A percentile compares a stretch with the other conserved stretches of the same genome.
Evolutionary conservation across 2,888 invertebrate species (phyloP).

Genomic region (Aquatica leii): DNA sequence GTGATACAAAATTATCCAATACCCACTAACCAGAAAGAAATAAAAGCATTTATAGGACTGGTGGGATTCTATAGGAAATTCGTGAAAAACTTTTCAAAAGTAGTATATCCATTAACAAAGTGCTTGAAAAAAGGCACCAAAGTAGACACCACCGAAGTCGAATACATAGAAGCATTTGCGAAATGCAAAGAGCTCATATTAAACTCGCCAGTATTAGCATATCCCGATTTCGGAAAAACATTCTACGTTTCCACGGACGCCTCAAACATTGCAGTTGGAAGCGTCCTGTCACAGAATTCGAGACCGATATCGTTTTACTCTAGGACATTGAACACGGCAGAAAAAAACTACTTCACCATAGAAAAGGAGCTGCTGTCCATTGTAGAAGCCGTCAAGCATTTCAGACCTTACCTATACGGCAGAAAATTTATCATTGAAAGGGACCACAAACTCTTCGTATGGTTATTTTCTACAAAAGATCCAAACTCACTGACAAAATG

Average conservation of each 20-base stretch:
- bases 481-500: too few species aligned
- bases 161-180: too few species aligned
- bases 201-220: not conserved
- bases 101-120: too few species aligned
- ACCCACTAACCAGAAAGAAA: not conserved
- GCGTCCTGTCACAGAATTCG: not conserved
- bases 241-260: not conserved
- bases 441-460: not conserved
- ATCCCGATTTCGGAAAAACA: conserved; percentile 1
- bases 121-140: too few species aligned
- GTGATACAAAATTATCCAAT: too few species aligned
- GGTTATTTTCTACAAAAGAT: not conserved
- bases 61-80: too few species aligned
- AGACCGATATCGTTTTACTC: not conserved
- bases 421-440: not conserved
- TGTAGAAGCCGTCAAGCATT: not conserved
- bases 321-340: not conserved
- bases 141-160: too few species aligned
- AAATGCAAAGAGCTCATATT: too few species aligned
- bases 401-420: not conserved
- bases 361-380: not conserved
- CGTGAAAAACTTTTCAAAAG: too few species aligned
- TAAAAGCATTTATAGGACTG: not conserved
- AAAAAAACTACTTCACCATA: not conserved
- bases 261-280: not conserved